phyloP scores from a whole-genome alignment of 2,888 invertebrate genomes.

The Patella depressa region DNA sequence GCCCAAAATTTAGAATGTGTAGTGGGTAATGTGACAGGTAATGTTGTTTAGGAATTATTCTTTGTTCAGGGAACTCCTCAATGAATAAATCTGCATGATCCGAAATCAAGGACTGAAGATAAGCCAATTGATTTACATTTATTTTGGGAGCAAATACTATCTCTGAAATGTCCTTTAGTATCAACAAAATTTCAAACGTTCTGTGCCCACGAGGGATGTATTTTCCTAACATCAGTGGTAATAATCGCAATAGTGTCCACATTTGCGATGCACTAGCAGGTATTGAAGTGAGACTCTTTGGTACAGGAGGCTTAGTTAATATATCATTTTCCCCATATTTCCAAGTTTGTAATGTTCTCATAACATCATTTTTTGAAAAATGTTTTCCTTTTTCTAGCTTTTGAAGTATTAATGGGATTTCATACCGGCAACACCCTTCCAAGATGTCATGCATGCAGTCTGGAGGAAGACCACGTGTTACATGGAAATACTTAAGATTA shows the following conservation, averaged over 20 bases:
- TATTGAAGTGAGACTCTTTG: neutral
- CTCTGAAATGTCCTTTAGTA: neutral
- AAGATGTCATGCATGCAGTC: conserved; percentile 4
- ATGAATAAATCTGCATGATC: conserved; percentile 14
- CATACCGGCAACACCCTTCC: neutral
- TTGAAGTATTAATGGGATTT: neutral
- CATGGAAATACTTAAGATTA: neutral
- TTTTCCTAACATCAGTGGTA: neutral
- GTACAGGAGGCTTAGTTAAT: conserved; percentile 1
- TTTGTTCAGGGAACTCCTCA: conserved; percentile 15
- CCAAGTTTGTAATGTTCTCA: neutral
- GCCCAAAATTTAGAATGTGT: conserved; percentile 30
- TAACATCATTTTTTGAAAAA: neutral
- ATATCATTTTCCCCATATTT: neutral
- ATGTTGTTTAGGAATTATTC: conserved; percentile 32
- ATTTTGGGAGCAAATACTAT: neutral
- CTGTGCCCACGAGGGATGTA: neutral
- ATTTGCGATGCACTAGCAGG: neutral
- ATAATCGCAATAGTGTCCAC: neutral
- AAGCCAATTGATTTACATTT: neutral
- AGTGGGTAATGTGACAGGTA: conserved; percentile 34
- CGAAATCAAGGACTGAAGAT: conserved; percentile 11
- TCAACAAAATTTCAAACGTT: neutral
- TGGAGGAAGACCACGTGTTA: neutral
- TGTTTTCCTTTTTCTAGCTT: neutral